Evolutionary conservation across 2,113 vertebrate genomes (phyloP), one percentile per base, ranked within the genome.

Genomic region (Anguilla rostrata): DNA sequence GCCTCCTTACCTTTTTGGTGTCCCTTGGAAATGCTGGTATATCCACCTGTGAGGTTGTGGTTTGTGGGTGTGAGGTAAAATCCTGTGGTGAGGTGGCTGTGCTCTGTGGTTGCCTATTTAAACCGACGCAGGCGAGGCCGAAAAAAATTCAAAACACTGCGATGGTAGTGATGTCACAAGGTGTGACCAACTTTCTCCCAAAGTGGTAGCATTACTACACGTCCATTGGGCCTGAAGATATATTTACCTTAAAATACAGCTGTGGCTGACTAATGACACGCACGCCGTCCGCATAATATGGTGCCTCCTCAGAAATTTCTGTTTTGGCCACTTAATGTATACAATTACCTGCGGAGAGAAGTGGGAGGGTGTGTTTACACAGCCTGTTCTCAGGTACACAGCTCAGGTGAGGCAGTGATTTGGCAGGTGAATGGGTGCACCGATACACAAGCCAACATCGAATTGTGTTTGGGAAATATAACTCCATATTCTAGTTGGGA

Each of bases 341-440:
- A 81, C 83, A 84, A 87, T 87, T 87, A 84, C 40, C n/a, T 22
- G 3, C 16, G 22, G 71, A 71, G 79, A 84, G 29, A 43, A 81
- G 40, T 40, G 53, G 78, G 56, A 87, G 83, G 86, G 80, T 49
- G 66, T 87, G 84, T 87, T 84, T 87, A 87, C 63, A 84, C 78
- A 49, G 39, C 39, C 39, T 63, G 78, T 66, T 39, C 63, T 66
- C 78, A 66, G 53, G 75, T 87, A 41, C 56, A 66, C 78, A 87
- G n/a, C 63, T 14, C 66, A 43, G 39, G 6, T 39, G 39, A 66
- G 56, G 78, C 49, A 34, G 83, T 84, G 29, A 26, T 80, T 87
- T 81, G 49, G 75, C 83, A 46, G 39, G 83, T 81, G 39, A 14
- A 84, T 87, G 56, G 49, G 46, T 87, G 43, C 83, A 71, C 41